phyloP scores from a whole-genome alignment of 2,797 vertebrate species.

The Sebastes miniatus region DNA sequence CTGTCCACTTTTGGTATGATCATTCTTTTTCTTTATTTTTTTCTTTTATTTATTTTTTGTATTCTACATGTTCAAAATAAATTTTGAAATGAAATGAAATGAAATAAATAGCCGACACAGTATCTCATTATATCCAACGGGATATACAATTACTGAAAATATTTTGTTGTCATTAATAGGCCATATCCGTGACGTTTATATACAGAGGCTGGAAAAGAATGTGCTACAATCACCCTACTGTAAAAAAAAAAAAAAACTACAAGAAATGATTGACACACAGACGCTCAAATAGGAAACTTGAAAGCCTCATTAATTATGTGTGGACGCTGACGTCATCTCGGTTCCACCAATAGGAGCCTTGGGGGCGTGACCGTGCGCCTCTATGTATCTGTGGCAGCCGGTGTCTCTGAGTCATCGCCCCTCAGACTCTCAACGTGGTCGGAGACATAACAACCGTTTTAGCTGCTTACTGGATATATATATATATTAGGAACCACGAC shows the following conservation, averaged over 20 bases:
- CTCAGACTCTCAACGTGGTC: not conserved
- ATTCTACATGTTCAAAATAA: too few species aligned
- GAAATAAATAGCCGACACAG: too few species aligned
- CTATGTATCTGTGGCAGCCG: slow-evolving; percentile 53
- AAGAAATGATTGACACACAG: not conserved
- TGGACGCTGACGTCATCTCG: accelerated
- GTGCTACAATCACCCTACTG: not conserved
- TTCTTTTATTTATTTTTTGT: too few species aligned
- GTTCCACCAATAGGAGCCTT: slow-evolving; percentile 51
- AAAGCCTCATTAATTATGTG: not conserved
- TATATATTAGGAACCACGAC: slow-evolving; percentile 9
- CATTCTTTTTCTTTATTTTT: too few species aligned
- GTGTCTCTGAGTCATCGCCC: slow-evolving; percentile 54
- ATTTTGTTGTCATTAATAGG: not conserved
- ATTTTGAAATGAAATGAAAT: too few species aligned
- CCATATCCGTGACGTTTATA: not conserved
- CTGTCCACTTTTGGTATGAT: too few species aligned
- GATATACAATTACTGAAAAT: not conserved
- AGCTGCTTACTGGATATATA: not conserved
- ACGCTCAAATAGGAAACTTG: not conserved
- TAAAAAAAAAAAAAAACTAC: not conserved
- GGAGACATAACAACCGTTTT: accelerated
- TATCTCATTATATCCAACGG: not conserved
- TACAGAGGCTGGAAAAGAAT: not conserved
- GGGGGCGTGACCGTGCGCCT: slow-evolving; percentile 20